Evolutionary conservation across 2,797 vertebrate genomes (phyloP).

Genomic region (Dallia pectoralis): DNA sequence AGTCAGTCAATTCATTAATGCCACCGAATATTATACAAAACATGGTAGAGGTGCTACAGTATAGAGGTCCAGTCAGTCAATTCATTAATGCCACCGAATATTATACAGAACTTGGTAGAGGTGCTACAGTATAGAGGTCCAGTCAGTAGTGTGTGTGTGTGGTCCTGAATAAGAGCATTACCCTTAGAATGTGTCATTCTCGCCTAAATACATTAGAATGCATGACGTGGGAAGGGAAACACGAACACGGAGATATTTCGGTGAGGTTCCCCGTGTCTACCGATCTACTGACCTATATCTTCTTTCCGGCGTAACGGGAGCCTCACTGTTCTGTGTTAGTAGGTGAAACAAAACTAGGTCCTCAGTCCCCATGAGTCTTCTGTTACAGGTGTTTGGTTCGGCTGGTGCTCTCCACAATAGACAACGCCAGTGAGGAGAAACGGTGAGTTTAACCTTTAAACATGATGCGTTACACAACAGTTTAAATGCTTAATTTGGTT

Average conservation of each 20-base stretch:
- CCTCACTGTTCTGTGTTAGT: constrained; percentile 65
- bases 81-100: too few relatives aligned
- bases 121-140: too few relatives aligned
- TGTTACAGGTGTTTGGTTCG: constrained; percentile 83
- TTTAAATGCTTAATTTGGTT: neutral
- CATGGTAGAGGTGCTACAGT: too few relatives aligned
- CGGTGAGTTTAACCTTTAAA: constrained; percentile 63
- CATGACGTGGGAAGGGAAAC: neutral
- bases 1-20: too few relatives aligned
- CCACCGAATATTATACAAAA: too few relatives aligned
- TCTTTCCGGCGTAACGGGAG: constrained; percentile 54
- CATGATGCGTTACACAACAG: neutral
- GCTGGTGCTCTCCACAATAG: constrained; percentile 73
- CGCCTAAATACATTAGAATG: neutral
- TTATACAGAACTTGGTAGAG: too few relatives aligned
- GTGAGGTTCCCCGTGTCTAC: constrained; percentile 49
- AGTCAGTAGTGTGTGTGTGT: too few relatives aligned
- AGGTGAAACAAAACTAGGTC: constrained; percentile 71
- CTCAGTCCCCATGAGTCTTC: constrained; percentile 49
- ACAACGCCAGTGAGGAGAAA: constrained; percentile 62
- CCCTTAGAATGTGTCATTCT: too few relatives aligned
- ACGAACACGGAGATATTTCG: neutral
- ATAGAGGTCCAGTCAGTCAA: too few relatives aligned
- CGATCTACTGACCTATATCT: constrained; percentile 70
- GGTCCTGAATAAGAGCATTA: too few relatives aligned